Base-by-base conservation (phyloP, 30 jellyfish, hydroid and myxozoan species). In the Catostylus mosaicus region DNA sequence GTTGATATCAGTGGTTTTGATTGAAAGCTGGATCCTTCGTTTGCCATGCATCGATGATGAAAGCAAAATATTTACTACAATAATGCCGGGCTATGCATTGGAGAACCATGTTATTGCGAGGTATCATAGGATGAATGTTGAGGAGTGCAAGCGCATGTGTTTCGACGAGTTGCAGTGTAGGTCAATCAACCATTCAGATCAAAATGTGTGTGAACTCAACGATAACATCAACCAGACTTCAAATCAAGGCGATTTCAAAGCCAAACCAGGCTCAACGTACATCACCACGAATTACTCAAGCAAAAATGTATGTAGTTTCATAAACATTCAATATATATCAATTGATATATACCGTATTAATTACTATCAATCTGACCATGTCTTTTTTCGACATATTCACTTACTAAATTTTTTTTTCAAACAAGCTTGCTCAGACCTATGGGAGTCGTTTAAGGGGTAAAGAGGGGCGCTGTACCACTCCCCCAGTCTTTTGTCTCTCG, bases 211-310 rank as follows among this genome's bases (percentile, higher is more conserved):
- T 59, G 71, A 59, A 59, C 8, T 59, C 26, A 59, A 27, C 19
- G 38, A 59, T 23, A 59, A 59, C n/a, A 59, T 59, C 71, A 0
- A 59, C 12, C 38, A 59, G 38, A 59, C 71, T 59, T 6, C 71
- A 1, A 24, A 0, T 0, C 10, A n/a, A 3, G 38, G 71, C 0
- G 18, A 23, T 18, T 18, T 59, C 71, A 59, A 59, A 18, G 71
- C 71, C 0, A 59, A 59, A 0, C 2, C 38, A 8, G 71, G 71
- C 11, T 27, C n/a, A 6, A 24, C 71, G 38, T 59, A 59, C 38
- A 18, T 59, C 12, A 18, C 71, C 38, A 59, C 71, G 40, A 23
- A 59, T 37, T 59, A 59, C 38, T 3, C n/a, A 36, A 59, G 38
- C n/a, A 59, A 59, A 20, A 59, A 59, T 27, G 71, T 59, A 16